Percentiles rank a stretch among this genome's conserved stretches.
These are phyloP conservation scores for Microtus montanus DNA, from an alignment of 2,113 vertebrate species.

Conservation along the genomic window DNA sequence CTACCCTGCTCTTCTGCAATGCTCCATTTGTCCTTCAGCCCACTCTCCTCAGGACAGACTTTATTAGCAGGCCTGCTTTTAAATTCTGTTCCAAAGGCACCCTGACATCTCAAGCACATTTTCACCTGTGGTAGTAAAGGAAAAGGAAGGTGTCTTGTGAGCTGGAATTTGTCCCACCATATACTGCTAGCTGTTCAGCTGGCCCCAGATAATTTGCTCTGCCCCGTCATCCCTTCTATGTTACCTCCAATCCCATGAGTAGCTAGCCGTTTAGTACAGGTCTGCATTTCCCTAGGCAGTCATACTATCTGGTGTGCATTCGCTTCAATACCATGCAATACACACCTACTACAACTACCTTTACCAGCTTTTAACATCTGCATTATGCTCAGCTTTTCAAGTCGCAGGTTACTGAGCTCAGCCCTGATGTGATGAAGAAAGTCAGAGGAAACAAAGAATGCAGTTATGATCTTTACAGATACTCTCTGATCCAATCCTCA, in stretches of 20 bases:
- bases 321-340: neutral
- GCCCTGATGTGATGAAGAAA: neutral
- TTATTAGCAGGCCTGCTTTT: neutral
- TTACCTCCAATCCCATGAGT: neutral
- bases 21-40: neutral
- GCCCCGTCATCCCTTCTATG: neutral
- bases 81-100: neutral
- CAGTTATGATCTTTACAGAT: neutral
- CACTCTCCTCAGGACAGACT: neutral
- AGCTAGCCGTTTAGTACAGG: neutral
- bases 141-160: neutral
- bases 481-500: neutral
- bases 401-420: neutral
- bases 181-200: neutral
- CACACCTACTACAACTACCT: neutral
- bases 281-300: slow-evolving; percentile 36
- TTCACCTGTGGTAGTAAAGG: neutral
- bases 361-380: neutral
- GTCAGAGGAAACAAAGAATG: slow-evolving; percentile 19
- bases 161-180: too few species aligned
- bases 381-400: neutral
- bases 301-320: neutral
- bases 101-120: neutral
- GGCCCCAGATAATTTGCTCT: too few species aligned
- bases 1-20: rapidly evolving